Base-by-base conservation (phyloP, 1,140 invertebrate genomes). In the Halesus radiatus region DNA sequence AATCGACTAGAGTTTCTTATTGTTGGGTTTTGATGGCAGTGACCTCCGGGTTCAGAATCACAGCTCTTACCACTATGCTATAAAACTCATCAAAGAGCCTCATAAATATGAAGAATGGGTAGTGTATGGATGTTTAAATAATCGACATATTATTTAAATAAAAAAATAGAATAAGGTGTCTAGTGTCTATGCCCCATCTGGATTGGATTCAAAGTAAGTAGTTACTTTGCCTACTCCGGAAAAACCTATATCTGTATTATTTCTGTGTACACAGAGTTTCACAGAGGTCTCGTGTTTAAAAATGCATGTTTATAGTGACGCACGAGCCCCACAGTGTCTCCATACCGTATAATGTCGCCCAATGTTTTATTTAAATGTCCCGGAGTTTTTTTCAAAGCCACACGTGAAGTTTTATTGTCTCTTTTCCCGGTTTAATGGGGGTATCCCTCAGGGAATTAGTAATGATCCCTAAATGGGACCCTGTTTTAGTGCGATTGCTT, bases 361-460 rank as follows among this genome's bases (percentile, higher is more conserved):
- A 29, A 82, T 82, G 76, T 82, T 82, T 82, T 82, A 82, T 82
- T 82, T 82, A 82, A 80, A 82, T 66, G 72, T 0, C 70, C 53
- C 18, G 16, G 15, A 58, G 26, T 76, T 66, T 76, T 77, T 79
- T 79, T 23, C 52, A 32, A 58, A 15, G 50, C 52, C n/a, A 60
- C 64, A n/a, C 52, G 45, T 32, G 53, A 15, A 68, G 81, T 82
- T 82, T 82, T 82, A 82, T 82, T 80, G 81, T 82, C 76, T 20
- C 68, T 29, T 62, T n/a, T 37, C 18, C 18, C 18, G 23, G 53
- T 56, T 74, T 74, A 54, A 54, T 53, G 70, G 16, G 23, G 18
- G 22, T 7, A 26, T 66, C 18, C 66, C 37, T 50, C 45, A 45
- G 37, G 37, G 66, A 70, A 70, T 70, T 52, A 45, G 37, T 70